A percentile compares a stretch with the other conserved stretches of the same genome.
Conservation (phyloP, 1,140 invertebrate species). For the Sarcophaga bullata region DNA sequence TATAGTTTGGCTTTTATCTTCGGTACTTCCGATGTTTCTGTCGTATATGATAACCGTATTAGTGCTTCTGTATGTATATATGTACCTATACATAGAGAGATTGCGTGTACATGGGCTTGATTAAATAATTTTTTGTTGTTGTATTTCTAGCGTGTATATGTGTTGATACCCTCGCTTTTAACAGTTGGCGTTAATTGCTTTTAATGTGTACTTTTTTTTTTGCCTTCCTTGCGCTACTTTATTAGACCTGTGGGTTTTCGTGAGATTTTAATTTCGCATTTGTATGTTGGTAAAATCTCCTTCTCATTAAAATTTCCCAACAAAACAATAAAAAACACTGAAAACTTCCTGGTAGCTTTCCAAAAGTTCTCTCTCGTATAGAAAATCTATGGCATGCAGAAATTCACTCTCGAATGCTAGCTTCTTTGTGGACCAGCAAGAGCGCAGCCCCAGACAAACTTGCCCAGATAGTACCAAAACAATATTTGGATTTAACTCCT, state of each 20-base stretch:
- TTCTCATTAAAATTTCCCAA: too few species aligned
- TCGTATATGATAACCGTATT: neutral
- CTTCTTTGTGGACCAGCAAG: too few species aligned
- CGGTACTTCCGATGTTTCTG: slow-evolving; percentile 18
- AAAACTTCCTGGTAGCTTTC: too few species aligned
- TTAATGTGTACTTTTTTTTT: slow-evolving; percentile 30
- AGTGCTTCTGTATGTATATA: neutral
- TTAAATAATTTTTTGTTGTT: neutral
- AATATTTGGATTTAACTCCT: too few species aligned
- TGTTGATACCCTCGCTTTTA: slow-evolving; percentile 33
- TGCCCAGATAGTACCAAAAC: too few species aligned
- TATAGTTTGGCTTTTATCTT: slow-evolving; percentile 24
- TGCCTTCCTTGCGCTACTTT: neutral
- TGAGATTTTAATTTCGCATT: slow-evolving; percentile 35
- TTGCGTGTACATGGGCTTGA: neutral
- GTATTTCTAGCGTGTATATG: neutral
- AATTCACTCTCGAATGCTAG: too few species aligned
- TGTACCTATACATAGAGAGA: too few species aligned
- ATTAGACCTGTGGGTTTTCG: slow-evolving; percentile 37
- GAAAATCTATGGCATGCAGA: too few species aligned
- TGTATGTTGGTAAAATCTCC: too few species aligned
- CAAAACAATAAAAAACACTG: too few species aligned
- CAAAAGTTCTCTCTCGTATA: too few species aligned
- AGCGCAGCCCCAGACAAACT: too few species aligned
- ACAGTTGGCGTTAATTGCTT: slow-evolving; percentile 41